Conservation (phyloP, 2,797 vertebrate genomes). For the Myotis findleyi region DNA sequence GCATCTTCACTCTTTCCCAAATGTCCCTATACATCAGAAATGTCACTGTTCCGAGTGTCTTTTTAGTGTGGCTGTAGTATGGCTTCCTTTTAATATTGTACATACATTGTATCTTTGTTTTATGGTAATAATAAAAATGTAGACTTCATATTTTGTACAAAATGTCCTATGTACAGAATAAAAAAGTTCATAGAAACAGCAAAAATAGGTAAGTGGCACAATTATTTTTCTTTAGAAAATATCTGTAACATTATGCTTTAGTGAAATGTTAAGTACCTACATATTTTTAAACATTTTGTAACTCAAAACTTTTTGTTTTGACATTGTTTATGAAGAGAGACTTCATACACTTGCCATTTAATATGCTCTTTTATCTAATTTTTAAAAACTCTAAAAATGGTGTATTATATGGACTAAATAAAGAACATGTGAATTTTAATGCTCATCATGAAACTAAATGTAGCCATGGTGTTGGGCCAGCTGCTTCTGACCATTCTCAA, state of each 20-base stretch:
- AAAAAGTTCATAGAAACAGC: slow-evolving; percentile 95
- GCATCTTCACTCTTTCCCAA: slow-evolving; percentile 90
- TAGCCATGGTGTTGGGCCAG: slow-evolving; percentile 49
- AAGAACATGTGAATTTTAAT: slow-evolving; percentile 96
- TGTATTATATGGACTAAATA: slow-evolving; percentile 97
- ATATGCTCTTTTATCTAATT: slow-evolving; percentile 95
- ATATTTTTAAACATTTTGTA: slow-evolving; percentile 94
- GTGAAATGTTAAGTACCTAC: slow-evolving; percentile 91
- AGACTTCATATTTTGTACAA: slow-evolving; percentile 99
- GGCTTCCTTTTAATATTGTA: slow-evolving; percentile 99
- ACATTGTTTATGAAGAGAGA: slow-evolving; percentile 92
- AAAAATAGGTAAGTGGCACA: slow-evolving; percentile 94
- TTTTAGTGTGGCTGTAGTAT: slow-evolving; percentile 97
- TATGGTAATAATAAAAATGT: slow-evolving; percentile 97
- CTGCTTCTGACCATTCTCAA: background rate
- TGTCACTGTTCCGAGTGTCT: slow-evolving; percentile 95
- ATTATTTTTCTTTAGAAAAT: slow-evolving; percentile 91
- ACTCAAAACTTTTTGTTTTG: slow-evolving; percentile 90
- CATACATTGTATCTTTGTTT: slow-evolving; percentile 99
- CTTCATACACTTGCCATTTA: slow-evolving; percentile 93
- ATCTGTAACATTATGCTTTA: slow-evolving; percentile 90
- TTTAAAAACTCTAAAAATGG: slow-evolving; percentile 88
- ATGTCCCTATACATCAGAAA: slow-evolving; percentile 87
- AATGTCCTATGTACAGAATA: slow-evolving; percentile 98
- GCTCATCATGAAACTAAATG: slow-evolving; percentile 91